phyloP scores from a whole-genome alignment of 2,888 invertebrate genomes.

The Drosophila cognata region DNA sequence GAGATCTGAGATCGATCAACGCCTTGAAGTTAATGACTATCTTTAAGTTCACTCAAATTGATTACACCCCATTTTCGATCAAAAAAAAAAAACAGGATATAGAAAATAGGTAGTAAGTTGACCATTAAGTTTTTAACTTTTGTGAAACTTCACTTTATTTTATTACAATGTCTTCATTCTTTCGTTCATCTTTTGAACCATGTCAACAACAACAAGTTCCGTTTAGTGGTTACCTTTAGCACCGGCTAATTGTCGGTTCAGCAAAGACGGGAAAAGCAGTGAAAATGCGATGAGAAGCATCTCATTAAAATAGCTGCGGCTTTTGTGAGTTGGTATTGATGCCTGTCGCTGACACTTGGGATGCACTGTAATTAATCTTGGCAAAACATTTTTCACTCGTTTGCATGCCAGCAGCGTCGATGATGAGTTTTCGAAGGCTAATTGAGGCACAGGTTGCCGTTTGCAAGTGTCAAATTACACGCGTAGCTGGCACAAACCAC shows the following conservation, averaged over 20 bases:
- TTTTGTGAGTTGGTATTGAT: constrained; percentile 41
- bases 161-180: not conserved
- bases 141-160: constrained; percentile 1
- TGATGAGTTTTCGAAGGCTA: constrained; percentile 48
- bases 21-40: not conserved
- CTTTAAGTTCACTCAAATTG: not conserved
- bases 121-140: constrained; percentile 58
- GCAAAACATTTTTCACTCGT: constrained; percentile 59
- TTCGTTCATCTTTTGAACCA: constrained; percentile 12
- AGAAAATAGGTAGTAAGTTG: constrained; percentile 19
- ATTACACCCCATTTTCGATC: not conserved
- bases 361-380: constrained; percentile 54
- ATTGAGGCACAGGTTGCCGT: constrained; percentile 61
- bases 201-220: constrained; percentile 61
- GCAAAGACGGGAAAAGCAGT: not conserved
- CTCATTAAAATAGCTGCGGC: constrained; percentile 69
- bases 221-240: constrained; percentile 64
- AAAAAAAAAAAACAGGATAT: not conserved
- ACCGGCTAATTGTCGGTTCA: constrained; percentile 56
- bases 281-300: constrained; percentile 6
- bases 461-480: constrained; percentile 70
- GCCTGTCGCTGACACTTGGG: constrained; percentile 60
- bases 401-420: constrained; percentile 58
- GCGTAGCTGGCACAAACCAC: constrained; percentile 54
- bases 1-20: not conserved